phyloP scores from a whole-genome alignment of 2,888 invertebrate genomes.

The Euzetes globulus region DNA sequence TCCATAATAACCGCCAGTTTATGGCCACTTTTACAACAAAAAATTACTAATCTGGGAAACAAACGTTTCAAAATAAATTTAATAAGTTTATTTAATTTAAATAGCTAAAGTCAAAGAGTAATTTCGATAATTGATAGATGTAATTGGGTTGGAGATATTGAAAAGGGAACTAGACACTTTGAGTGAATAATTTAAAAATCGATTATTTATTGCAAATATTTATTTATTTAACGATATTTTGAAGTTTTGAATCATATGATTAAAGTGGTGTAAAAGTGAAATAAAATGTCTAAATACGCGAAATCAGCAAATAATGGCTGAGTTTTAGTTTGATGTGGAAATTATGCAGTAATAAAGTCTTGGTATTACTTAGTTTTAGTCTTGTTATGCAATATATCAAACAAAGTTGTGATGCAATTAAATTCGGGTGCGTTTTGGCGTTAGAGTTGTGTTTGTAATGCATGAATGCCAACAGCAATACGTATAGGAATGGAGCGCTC shows the following conservation, averaged over 20 bases:
- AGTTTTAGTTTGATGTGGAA: neutral
- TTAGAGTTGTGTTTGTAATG: neutral
- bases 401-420: constrained; percentile 12
- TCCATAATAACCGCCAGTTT: too few species aligned
- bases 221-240: neutral
- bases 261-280: neutral
- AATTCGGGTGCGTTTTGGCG: constrained; percentile 13
- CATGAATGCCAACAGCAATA: neutral
- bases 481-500: neutral
- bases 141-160: too few species aligned
- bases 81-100: too few species aligned
- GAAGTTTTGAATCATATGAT: neutral
- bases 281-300: neutral
- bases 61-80: too few species aligned
- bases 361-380: neutral
- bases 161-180: neutral
- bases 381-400: neutral
- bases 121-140: too few species aligned
- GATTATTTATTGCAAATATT: neutral
- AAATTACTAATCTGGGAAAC: too few species aligned
- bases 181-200: neutral
- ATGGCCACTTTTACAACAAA: too few species aligned
- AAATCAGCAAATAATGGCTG: neutral
- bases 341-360: constrained; percentile 11
- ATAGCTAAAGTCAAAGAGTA: too few species aligned